Percentiles rank a stretch among this genome's conserved stretches.
Conservation (phyloP, 2,888 invertebrate genomes). For the Mythimna loreyi region DNA sequence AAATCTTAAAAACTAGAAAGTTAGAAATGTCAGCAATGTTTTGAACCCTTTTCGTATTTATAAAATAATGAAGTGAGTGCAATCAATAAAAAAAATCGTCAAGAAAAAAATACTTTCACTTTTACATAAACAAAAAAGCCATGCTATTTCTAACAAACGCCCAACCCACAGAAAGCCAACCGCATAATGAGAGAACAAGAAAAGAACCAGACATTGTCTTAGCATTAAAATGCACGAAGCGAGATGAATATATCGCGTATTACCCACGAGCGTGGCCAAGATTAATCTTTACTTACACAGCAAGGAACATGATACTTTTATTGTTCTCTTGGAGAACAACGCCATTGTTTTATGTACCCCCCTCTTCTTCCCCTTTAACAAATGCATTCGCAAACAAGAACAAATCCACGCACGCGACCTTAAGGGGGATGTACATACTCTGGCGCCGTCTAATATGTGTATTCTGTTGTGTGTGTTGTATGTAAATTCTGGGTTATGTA, state of each 20-base stretch:
- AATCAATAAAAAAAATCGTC: no score
- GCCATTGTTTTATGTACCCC: constrained; percentile 45
- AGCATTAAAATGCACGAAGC: constrained; percentile 49
- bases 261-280: constrained; percentile 41
- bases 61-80: no score
- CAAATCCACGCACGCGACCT: constrained; percentile 58
- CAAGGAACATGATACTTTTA: constrained; percentile 62
- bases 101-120: no score
- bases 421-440: constrained; percentile 37
- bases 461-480: no score
- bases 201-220: constrained; percentile 43
- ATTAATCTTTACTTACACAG: constrained; percentile 56
- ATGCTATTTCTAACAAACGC: neutral
- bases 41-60: no score
- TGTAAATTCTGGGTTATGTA: constrained; percentile 13
- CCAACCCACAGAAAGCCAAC: neutral
- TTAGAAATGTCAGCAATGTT: no score
- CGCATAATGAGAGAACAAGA: constrained; percentile 22
- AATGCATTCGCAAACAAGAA: constrained; percentile 63
- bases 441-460: constrained; percentile 24
- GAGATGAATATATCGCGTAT: constrained; percentile 54
- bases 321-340: constrained; percentile 55
- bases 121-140: neutral
- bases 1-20: no score
- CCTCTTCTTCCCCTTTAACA: constrained; percentile 35